Evolutionary conservation across 2,797 vertebrate species (phyloP).

Genomic region (Xiphophorus birchmanni): DNA sequence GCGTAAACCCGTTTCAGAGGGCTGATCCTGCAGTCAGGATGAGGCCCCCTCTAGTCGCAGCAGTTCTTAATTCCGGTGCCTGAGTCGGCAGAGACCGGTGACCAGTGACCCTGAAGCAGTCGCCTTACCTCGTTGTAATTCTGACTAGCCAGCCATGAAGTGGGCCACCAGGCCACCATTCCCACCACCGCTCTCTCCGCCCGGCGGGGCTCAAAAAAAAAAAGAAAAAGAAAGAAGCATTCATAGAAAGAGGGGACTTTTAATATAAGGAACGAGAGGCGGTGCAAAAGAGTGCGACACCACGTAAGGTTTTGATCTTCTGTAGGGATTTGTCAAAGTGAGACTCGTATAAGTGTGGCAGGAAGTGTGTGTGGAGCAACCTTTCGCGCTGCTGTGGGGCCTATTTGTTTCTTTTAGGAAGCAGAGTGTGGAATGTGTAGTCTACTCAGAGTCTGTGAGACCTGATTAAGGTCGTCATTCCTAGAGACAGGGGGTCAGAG

Average conservation of each 20-base stretch:
- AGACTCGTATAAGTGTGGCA: background rate
- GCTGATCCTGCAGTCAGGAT: conserved; percentile 65
- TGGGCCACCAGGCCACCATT: conserved; percentile 63
- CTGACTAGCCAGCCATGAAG: conserved; percentile 80
- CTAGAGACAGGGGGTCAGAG: conserved; percentile 68
- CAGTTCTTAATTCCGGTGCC: conserved; percentile 76
- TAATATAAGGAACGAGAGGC: conserved; percentile 9
- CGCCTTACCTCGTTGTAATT: conserved; percentile 78
- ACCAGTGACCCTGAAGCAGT: conserved; percentile 81
- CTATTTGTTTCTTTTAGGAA: conserved; percentile 57
- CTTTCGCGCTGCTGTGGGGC: conserved; percentile 20
- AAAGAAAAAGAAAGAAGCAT: background rate
- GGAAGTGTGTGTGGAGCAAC: conserved; percentile 27
- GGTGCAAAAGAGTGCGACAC: background rate
- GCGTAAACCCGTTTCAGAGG: conserved; percentile 60
- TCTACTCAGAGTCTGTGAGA: conserved; percentile 51
- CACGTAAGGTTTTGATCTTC: background rate
- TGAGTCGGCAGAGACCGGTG: conserved; percentile 61
- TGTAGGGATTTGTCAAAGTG: background rate
- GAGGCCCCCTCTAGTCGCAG: conserved; percentile 69
- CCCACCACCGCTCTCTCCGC: conserved; percentile 39
- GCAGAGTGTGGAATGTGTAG: conserved; percentile 73
- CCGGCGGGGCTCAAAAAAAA: conserved; percentile 33
- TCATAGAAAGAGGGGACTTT: conserved; percentile 22
- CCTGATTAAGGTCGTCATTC: conserved; percentile 66